Conservation (phyloP, 2,113 vertebrate genomes). For the Stegastes partitus region DNA sequence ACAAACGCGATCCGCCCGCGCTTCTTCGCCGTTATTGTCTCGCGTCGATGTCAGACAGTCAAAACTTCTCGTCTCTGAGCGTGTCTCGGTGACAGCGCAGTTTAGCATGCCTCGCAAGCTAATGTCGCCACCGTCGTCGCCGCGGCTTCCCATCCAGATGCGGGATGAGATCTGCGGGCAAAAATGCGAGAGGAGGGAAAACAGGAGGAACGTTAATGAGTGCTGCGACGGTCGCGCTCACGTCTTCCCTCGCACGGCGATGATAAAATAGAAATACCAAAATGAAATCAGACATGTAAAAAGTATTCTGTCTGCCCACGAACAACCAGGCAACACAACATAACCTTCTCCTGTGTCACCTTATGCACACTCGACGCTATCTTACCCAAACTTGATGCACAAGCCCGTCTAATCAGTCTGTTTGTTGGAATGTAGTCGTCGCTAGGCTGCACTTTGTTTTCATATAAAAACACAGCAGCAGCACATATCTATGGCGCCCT, state of each 20-base stretch:
- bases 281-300: neutral
- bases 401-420: neutral
- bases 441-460: conserved; percentile 15
- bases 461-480: conserved; percentile 25
- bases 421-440: neutral
- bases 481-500: conserved; percentile 13
- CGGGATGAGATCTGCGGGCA: conserved; percentile 28
- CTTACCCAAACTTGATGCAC: neutral
- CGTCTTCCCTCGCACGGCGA: neutral
- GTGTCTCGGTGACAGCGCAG: conserved; percentile 29
- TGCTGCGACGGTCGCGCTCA: conserved; percentile 7
- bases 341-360: neutral
- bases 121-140: conserved; percentile 14
- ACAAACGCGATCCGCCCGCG: conserved; percentile 43
- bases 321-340: neutral
- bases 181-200: neutral
- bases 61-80: conserved; percentile 38
- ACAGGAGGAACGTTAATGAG: conserved; percentile 26
- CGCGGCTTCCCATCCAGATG: conserved; percentile 4
- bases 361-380: neutral
- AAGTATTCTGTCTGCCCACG: neutral
- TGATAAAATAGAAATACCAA: conserved; percentile 16
- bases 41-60: conserved; percentile 34
- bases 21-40: conserved; percentile 29
- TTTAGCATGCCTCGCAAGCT: conserved; percentile 24